Base-by-base conservation (phyloP, 1,140 invertebrate genomes). In the Hyposmocoma kahamanoa region DNA sequence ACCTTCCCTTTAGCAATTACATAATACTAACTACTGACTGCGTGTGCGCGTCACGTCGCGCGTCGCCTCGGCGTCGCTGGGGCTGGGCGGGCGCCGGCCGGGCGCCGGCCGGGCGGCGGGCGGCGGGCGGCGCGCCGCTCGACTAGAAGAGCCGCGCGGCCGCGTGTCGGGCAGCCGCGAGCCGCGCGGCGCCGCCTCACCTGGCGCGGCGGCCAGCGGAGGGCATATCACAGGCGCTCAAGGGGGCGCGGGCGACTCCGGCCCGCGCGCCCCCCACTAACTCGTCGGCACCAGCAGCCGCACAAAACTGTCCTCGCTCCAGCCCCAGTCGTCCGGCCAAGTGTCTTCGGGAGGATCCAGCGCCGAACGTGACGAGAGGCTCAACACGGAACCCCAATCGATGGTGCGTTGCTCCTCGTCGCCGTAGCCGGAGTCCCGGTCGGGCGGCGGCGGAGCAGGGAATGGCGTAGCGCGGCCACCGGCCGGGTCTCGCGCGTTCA, bases 321-420 rank as follows among this genome's bases (percentile, higher is more conserved):
- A 81, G 70, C 73, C 78, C 76, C 80, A 84, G 65, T 81, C 78
- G 72, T 80, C 80, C 66, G 69, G 71, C 82, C 79, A 83, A 55
- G 77, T 68, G 84, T 94, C 94, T 75, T 95, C 94, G 55, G 94
- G 86, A 15, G 94, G 92, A 78, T 96, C 94, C 18, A 95, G 85
- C 64, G 94, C 94, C 45, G 93, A 95, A 60, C 95, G 92, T 43
- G 92, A 93, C 48, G 93, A 94, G 11, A 96, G 88, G 64, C 93
- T 95, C 28, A 97, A 88, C 57, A 96, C 95, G 22, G 94, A 96
- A 65, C 95, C 93, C 95, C 95, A 96, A 82, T 96, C 95, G 72
- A 96, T 96, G 52, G 92, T 90, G 41, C 92, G 89, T 72, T 94
- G 88, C 73, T 94, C 93, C 61, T 93, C 93, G 69, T 94, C 92